A percentile compares a stretch with the other conserved stretches of the same genome.
Evolutionary conservation across 2,113 vertebrate genomes (phyloP).

Genomic region (Phodopus roborovskii): DNA sequence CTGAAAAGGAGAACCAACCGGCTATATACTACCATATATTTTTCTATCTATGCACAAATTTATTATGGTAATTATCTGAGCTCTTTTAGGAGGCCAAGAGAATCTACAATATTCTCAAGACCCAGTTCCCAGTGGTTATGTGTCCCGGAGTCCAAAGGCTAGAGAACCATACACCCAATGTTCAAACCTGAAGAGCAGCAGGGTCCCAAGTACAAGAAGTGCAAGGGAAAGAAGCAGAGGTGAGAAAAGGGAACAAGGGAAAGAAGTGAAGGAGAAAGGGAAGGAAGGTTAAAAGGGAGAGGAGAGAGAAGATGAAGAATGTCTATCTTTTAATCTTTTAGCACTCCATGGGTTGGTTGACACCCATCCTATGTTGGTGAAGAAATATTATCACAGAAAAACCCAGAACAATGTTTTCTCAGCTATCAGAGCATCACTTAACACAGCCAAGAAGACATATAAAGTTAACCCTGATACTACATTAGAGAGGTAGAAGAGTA

Average conservation of each 20-base stretch:
- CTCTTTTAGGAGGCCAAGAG: neutral
- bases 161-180: neutral
- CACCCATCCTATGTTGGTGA: neutral
- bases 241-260: rapidly evolving
- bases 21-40: neutral
- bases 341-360: neutral
- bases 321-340: neutral
- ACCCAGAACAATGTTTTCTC: neutral
- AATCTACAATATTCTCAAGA: neutral
- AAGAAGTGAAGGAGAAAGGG: neutral
- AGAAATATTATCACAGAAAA: neutral
- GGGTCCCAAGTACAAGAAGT: neutral
- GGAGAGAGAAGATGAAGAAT: too few relatives aligned
- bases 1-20: neutral
- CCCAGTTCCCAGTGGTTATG: neutral
- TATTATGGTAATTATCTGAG: neutral
- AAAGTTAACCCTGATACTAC: neutral
- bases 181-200: neutral
- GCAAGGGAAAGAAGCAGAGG: neutral
- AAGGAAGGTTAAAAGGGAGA: too few relatives aligned
- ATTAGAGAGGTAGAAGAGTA: neutral
- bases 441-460: neutral
- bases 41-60: neutral
- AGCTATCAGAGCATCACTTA: neutral
- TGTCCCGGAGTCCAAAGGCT: neutral